Conservation (phyloP, 2,797 vertebrate genomes). For the Scomberomorus guttatus region DNA sequence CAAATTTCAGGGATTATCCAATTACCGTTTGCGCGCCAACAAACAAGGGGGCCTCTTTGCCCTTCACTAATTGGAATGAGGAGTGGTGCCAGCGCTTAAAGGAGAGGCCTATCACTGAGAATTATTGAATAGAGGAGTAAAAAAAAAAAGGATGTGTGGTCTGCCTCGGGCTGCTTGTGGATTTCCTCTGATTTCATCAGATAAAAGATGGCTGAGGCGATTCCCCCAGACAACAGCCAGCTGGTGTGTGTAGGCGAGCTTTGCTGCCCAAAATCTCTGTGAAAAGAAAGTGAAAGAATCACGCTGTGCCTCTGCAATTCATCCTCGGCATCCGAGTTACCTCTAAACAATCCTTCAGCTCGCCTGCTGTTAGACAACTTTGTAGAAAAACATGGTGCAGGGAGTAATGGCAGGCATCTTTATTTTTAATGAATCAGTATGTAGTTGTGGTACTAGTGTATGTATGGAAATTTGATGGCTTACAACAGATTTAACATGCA, state of each 20-base stretch:
- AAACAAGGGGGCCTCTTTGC: slow-evolving; percentile 82
- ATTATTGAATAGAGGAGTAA: slow-evolving; percentile 71
- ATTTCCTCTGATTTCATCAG: slow-evolving; percentile 86
- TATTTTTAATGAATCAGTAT: slow-evolving; percentile 36
- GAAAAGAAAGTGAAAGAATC: slow-evolving; percentile 70
- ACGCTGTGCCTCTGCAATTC: slow-evolving; percentile 66
- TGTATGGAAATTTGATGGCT: slow-evolving; percentile 29
- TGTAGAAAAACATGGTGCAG: slow-evolving; percentile 29
- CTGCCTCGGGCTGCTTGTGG: slow-evolving; percentile 72
- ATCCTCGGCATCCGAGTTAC: slow-evolving; percentile 58
- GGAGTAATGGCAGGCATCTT: slow-evolving; percentile 44
- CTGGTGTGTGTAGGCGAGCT: slow-evolving; percentile 77
- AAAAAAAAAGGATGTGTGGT: slow-evolving; percentile 65
- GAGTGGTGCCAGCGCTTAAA: slow-evolving; percentile 70
- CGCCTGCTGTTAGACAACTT: slow-evolving; percentile 51
- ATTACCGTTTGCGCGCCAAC: slow-evolving; percentile 79
- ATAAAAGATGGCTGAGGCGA: slow-evolving; percentile 76
- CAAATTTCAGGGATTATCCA: slow-evolving; percentile 84
- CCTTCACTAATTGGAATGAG: slow-evolving; percentile 80
- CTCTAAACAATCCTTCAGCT: slow-evolving; percentile 63
- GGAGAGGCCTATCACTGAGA: slow-evolving; percentile 76
- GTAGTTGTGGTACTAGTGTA: slow-evolving; percentile 4
- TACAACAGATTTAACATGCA: slow-evolving; percentile 27
- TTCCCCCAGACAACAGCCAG: slow-evolving; percentile 78
- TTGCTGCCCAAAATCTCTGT: slow-evolving; percentile 65